Percentiles rank a stretch among this genome's conserved stretches.
Evolutionary conservation across 2,888 invertebrate genomes (phyloP).

Genomic region (Megaustenia siamemsis): DNA sequence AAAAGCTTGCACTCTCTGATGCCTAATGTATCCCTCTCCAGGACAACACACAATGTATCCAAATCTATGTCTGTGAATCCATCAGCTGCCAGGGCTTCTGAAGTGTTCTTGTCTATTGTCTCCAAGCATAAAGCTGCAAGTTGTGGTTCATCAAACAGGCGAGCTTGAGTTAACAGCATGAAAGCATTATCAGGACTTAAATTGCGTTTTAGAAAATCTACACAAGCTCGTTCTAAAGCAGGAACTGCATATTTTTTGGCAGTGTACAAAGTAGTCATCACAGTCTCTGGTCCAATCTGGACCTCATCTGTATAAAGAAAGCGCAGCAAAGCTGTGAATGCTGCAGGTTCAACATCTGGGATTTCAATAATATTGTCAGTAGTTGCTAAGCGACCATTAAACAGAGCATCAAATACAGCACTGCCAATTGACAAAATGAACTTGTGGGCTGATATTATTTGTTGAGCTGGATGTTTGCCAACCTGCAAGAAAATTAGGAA

Average conservation of each 20-base stretch:
- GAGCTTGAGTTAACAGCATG: constrained; percentile 87
- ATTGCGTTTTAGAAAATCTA: constrained; percentile 88
- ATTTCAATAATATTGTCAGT: constrained; percentile 85
- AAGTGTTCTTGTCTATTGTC: constrained; percentile 90
- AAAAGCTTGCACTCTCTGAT: constrained; percentile 90
- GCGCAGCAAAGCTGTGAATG: constrained; percentile 87
- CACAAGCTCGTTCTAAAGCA: constrained; percentile 90
- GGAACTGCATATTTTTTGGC: constrained; percentile 93
- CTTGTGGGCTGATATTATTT: constrained; percentile 85
- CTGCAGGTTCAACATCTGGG: constrained; percentile 91
- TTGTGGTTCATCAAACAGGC: constrained; percentile 90
- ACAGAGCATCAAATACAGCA: constrained; percentile 92
- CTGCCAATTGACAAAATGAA: constrained; percentile 90
- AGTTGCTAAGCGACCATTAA: constrained; percentile 84
- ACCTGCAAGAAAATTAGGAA: constrained; percentile 81
- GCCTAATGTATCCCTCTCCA: constrained; percentile 89
- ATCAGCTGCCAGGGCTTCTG: constrained; percentile 89
- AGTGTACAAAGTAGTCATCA: constrained; percentile 91
- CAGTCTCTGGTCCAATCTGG: constrained; percentile 90
- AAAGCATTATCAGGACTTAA: constrained; percentile 91
- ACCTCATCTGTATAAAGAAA: constrained; percentile 89
- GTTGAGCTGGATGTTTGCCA: constrained; percentile 84
- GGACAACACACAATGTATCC: constrained; percentile 87
- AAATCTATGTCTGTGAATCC: constrained; percentile 90
- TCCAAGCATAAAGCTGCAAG: constrained; percentile 90